Evolutionary conservation across 2,113 vertebrate species (phyloP).

Genomic region (Aphyosemion australe): DNA sequence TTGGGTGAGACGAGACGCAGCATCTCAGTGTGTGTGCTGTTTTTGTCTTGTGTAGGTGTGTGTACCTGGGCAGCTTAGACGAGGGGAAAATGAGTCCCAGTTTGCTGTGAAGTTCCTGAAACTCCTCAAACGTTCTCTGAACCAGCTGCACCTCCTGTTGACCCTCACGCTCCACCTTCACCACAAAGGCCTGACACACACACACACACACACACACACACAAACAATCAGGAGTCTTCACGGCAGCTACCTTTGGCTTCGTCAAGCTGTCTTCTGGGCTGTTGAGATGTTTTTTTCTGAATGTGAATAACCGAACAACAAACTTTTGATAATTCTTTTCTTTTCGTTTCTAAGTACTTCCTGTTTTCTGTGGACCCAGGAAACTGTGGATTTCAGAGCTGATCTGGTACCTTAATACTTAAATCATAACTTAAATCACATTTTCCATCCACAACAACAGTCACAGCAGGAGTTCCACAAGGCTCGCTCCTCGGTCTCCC

Average conservation of each 20-base stretch:
- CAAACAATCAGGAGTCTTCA: neutral
- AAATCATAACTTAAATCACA: too few species aligned
- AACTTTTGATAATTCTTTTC: too few species aligned
- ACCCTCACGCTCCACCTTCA: conserved; percentile 89
- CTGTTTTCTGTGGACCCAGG: too few species aligned
- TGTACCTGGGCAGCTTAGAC: conserved; percentile 90
- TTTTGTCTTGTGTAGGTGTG: neutral
- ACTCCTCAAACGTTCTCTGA: conserved; percentile 95
- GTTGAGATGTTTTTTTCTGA: too few species aligned
- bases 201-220: neutral
- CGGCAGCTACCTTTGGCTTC: neutral
- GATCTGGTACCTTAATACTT: too few species aligned
- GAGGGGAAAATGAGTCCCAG: conserved; percentile 92
- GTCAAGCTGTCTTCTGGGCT: too few species aligned
- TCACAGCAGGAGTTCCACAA: too few species aligned
- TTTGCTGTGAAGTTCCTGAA: conserved; percentile 94
- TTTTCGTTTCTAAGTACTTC: too few species aligned
- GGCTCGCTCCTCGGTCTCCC: too few species aligned
- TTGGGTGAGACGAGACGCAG: neutral
- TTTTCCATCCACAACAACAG: too few species aligned
- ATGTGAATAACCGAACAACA: too few species aligned
- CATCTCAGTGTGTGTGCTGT: neutral
- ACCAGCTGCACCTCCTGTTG: conserved; percentile 81
- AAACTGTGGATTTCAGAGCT: too few species aligned
- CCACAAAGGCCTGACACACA: conserved; percentile 83